These are phyloP conservation scores for Nicator chloris DNA, from an alignment of 2,113 vertebrate genomes.

Conservation along the genomic window DNA sequence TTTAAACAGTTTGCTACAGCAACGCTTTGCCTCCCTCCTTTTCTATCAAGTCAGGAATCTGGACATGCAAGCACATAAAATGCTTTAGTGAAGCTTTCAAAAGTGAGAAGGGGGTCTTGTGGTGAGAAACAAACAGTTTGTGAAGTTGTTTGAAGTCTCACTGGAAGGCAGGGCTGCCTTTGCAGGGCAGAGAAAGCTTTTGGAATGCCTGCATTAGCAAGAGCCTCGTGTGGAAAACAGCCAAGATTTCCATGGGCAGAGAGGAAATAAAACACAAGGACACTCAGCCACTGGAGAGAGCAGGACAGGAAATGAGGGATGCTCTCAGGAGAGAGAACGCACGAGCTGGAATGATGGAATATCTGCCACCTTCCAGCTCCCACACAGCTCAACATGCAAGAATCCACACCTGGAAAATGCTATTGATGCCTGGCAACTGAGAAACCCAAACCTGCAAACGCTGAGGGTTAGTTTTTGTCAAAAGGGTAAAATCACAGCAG, in stretches of 20 bases:
- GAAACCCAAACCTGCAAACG: neutral
- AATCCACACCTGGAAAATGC: neutral
- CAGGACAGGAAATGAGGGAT: neutral
- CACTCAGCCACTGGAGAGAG: neutral
- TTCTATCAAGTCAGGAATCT: neutral
- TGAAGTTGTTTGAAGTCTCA: constrained; percentile 51
- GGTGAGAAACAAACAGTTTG: constrained; percentile 47
- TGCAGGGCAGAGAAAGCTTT: neutral
- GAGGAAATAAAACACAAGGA: neutral
- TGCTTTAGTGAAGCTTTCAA: neutral
- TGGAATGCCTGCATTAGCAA: constrained; percentile 23
- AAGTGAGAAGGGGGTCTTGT: neutral
- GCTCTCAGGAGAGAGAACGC: neutral
- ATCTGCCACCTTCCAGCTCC: neutral
- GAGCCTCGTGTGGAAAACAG: neutral
- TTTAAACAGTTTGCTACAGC: neutral
- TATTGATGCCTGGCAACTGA: neutral
- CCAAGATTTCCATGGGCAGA: neutral
- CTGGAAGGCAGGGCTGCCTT: constrained; percentile 42
- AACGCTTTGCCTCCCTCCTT: neutral
- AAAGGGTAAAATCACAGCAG: neutral
- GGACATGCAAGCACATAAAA: neutral
- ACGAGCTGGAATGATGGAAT: neutral
- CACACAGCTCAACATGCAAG: neutral
- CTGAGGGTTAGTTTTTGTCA: neutral